Conservation (phyloP, 2,888 invertebrate species). For the Pherbina coryleti region DNA sequence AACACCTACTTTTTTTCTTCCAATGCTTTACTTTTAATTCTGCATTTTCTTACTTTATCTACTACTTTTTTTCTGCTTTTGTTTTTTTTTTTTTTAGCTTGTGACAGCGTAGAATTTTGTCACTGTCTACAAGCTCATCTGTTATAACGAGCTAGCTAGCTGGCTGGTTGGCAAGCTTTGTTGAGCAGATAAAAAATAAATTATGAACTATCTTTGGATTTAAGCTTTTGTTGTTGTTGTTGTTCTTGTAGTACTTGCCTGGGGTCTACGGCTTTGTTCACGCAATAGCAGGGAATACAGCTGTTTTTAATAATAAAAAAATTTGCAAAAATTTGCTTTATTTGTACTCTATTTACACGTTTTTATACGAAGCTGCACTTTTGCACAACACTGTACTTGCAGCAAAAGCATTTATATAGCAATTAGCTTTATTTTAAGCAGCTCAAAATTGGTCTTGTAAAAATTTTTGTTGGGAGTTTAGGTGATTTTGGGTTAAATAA, state of each 20-base stretch:
- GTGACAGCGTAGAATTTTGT: slow-evolving; percentile 12
- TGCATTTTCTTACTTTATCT: not conserved
- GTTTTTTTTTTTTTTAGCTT: not conserved
- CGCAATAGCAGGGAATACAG: not conserved
- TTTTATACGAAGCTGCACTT: too few species aligned
- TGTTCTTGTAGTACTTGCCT: not conserved
- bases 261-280: not conserved
- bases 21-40: not conserved
- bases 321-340: too few species aligned
- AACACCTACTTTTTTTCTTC: slow-evolving; percentile 13
- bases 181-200: slow-evolving; percentile 3
- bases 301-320: not conserved
- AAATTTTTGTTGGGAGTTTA: too few species aligned
- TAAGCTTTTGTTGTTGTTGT: not conserved
- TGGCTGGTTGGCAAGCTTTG: not conserved
- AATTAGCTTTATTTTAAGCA: too few species aligned
- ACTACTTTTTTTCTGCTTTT: not conserved
- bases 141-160: slow-evolving; percentile 22
- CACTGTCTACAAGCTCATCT: slow-evolving; percentile 37
- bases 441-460: too few species aligned
- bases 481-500: too few species aligned
- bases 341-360: too few species aligned
- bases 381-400: too few species aligned
- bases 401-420: too few species aligned
- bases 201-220: not conserved